Conservation (phyloP, 2,888 invertebrate species). For the Cheilosia vernalis region DNA sequence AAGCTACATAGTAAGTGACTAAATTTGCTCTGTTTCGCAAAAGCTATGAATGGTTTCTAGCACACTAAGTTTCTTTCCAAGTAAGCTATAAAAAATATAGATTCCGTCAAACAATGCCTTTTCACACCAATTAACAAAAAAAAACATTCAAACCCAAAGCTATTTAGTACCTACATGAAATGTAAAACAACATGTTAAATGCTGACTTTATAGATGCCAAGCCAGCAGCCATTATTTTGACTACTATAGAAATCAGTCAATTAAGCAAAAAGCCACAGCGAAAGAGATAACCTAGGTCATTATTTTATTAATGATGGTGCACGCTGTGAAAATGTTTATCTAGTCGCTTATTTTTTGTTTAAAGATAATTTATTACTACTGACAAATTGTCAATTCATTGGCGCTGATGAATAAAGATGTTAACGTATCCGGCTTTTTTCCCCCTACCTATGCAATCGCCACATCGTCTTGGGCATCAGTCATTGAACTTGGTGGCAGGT, state of each 20-base stretch:
- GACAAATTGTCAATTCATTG: slow-evolving; percentile 49
- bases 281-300: slow-evolving; percentile 7
- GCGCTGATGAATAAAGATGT: slow-evolving; percentile 38
- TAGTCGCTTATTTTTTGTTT: slow-evolving; percentile 2
- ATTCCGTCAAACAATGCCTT: too few relatives aligned
- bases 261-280: slow-evolving; percentile 4
- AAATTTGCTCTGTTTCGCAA: too few relatives aligned
- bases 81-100: too few relatives aligned
- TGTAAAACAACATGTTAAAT: too few relatives aligned
- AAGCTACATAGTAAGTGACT: too few relatives aligned
- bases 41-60: too few relatives aligned
- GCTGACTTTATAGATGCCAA: too few relatives aligned
- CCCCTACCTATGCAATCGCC: not conserved
- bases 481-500: slow-evolving; percentile 24
- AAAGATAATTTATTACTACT: slow-evolving; percentile 29
- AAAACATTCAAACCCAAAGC: too few relatives aligned
- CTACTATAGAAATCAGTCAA: slow-evolving; percentile 4
- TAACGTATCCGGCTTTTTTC: slow-evolving; percentile 26
- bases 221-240: slow-evolving; percentile 8
- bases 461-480: slow-evolving; percentile 18
- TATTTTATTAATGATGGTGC: slow-evolving; percentile 27
- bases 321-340: slow-evolving; percentile 20
- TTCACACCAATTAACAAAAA: too few relatives aligned
- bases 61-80: too few relatives aligned
- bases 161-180: too few relatives aligned